Conservation (phyloP, 2,888 invertebrate species). For the Himalopsyche tibetana region DNA sequence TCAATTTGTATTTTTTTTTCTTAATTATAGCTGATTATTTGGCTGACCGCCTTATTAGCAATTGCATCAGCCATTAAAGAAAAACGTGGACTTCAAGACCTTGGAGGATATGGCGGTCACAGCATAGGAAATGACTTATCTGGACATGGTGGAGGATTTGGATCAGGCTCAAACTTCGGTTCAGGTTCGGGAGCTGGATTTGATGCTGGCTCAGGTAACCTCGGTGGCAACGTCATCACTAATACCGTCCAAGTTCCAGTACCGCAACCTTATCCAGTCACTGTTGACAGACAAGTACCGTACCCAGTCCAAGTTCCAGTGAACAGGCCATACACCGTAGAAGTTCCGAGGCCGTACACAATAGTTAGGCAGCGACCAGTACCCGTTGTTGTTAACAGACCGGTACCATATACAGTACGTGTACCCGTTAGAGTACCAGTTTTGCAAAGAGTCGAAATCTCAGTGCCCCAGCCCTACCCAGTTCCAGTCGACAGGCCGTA, state of each 20-base stretch:
- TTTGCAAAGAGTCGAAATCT: constrained; percentile 57
- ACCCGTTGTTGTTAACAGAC: constrained; percentile 55
- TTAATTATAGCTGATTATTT: constrained; percentile 26
- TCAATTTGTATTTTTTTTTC: no score
- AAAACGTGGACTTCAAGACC: constrained; percentile 56
- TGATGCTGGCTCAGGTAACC: neutral
- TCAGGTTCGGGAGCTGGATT: constrained; percentile 35
- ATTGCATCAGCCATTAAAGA: constrained; percentile 47
- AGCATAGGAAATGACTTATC: neutral
- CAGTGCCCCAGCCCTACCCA: constrained; percentile 66
- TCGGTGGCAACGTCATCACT: constrained; percentile 68
- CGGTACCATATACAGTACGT: constrained; percentile 63
- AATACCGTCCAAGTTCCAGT: constrained; percentile 75
- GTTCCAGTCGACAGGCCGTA: constrained; percentile 50
- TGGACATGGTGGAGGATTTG: neutral
- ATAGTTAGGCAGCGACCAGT: constrained; percentile 52
- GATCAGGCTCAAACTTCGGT: neutral
- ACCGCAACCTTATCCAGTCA: constrained; percentile 75
- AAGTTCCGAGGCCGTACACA: constrained; percentile 57
- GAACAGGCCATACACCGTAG: constrained; percentile 56
- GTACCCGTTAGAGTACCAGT: constrained; percentile 62
- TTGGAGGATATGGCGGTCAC: constrained; percentile 56
- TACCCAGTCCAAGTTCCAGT: constrained; percentile 74
- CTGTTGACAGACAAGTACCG: constrained; percentile 75
- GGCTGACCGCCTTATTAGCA: constrained; percentile 48